Conservation (phyloP, 2,113 vertebrate genomes). For the Ciconia stormi region DNA sequence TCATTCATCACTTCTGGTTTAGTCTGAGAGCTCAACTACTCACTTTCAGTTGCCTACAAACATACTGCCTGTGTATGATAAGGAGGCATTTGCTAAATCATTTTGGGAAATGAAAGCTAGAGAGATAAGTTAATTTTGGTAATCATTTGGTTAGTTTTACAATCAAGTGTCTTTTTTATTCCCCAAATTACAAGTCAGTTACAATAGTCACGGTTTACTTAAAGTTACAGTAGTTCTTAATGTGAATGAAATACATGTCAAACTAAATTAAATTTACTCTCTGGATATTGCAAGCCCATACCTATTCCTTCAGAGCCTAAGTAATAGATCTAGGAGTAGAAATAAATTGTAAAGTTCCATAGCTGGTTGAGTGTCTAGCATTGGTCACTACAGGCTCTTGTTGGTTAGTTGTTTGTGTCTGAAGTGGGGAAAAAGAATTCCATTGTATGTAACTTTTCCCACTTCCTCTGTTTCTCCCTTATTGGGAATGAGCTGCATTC, state of each 20-base stretch:
- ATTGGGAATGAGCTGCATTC: background rate
- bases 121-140: background rate
- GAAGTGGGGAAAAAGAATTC: background rate
- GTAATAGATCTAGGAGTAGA: background rate
- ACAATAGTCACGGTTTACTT: background rate
- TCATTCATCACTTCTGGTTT: conserved; percentile 64
- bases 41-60: conserved; percentile 25
- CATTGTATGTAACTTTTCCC: background rate
- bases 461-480: background rate
- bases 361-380: background rate
- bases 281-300: background rate
- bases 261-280: background rate
- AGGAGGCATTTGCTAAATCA: background rate
- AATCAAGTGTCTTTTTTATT: background rate
- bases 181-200: background rate
- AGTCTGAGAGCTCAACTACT: conserved; percentile 18
- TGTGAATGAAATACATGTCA: background rate
- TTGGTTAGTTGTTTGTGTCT: background rate
- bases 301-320: background rate
- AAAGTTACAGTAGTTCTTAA: background rate
- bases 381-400: background rate
- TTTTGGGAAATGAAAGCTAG: background rate
- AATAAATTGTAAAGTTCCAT: background rate
- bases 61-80: background rate
- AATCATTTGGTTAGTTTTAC: background rate